Evolutionary conservation across 2,888 invertebrate species (phyloP).

Genomic region (Gymnocheta viridis): DNA sequence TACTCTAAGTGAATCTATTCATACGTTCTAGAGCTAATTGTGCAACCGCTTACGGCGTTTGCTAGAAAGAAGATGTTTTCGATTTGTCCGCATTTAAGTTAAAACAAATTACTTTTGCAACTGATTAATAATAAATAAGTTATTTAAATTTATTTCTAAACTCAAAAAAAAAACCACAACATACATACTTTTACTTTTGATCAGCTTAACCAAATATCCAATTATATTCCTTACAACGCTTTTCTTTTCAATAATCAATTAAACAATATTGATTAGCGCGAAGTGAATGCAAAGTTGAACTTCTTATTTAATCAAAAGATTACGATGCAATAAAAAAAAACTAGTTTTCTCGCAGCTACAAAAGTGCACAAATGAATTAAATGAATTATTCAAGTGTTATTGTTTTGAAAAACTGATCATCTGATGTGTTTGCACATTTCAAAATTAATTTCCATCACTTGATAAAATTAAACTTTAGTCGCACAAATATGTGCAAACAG

Average conservation of each 20-base stretch:
- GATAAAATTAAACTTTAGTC: no score
- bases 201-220: no score
- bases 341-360: slow-evolving; percentile 8
- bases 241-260: neutral
- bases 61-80: no score
- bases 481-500: neutral
- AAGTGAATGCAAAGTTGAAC: neutral
- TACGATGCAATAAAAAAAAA: neutral
- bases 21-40: no score
- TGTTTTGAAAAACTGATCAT: neutral
- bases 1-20: no score
- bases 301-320: neutral
- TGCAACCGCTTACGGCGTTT: no score
- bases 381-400: neutral
- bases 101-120: no score
- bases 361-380: neutral
- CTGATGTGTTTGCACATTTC: neutral
- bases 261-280: neutral
- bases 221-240: neutral
- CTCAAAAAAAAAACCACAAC: no score
- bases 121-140: no score
- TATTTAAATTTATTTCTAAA: no score
- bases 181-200: no score
- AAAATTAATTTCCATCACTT: neutral
- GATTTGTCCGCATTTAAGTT: no score